Evolutionary conservation across 2,888 invertebrate genomes (phyloP).

Genomic region (Aporophyla lueneburgensis): DNA sequence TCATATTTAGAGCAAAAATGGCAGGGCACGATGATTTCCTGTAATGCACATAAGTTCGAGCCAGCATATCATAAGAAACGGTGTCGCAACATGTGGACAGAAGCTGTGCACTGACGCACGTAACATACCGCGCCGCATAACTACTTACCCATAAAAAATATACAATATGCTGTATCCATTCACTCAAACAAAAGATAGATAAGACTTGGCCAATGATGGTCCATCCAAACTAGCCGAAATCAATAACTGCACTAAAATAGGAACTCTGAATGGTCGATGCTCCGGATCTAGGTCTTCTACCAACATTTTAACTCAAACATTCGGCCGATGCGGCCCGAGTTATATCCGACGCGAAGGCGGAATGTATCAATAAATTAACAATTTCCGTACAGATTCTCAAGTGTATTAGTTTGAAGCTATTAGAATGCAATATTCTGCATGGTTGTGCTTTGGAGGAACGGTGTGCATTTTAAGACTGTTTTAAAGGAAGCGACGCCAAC

Average conservation of each 20-base stretch:
- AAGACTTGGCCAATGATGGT: conserved; percentile 45
- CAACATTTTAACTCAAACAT: conserved; percentile 14
- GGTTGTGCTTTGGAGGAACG: background rate
- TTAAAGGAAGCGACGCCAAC: background rate
- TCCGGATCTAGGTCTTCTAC: conserved; percentile 3
- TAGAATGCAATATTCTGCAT: background rate
- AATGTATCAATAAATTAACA: conserved; percentile 19
- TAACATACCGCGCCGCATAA: conserved; percentile 51
- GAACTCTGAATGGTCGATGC: background rate
- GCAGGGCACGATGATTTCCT: conserved; percentile 34
- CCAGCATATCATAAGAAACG: conserved; percentile 41
- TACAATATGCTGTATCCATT: conserved; percentile 37
- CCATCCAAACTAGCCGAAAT: conserved; percentile 40
- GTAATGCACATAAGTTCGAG: conserved; percentile 32
- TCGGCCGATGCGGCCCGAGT: background rate
- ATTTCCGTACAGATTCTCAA: conserved; percentile 3
- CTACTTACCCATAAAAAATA: conserved; percentile 52
- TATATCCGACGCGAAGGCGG: conserved; percentile 1
- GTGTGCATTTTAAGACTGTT: background rate
- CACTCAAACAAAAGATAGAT: conserved; percentile 38
- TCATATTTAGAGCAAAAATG: conserved; percentile 7
- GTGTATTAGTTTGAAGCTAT: conserved; percentile 1
- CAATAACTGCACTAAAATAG: conserved; percentile 41
- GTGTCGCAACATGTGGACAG: conserved; percentile 67
- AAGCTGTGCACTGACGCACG: conserved; percentile 73